Evolutionary conservation across 2,113 vertebrate genomes (phyloP), one percentile per base, ranked within the genome.

Genomic region (Castor canadensis): DNA sequence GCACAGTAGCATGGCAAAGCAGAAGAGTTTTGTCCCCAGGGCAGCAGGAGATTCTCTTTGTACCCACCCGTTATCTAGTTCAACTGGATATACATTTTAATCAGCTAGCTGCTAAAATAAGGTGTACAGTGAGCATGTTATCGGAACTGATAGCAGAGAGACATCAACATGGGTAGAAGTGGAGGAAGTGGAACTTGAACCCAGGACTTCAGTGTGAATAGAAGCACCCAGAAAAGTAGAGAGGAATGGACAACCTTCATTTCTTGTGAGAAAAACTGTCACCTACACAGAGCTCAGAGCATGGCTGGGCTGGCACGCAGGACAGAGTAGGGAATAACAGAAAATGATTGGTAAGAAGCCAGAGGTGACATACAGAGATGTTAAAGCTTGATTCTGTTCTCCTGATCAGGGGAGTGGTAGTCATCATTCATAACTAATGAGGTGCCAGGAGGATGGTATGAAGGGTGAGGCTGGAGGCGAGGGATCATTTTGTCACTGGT

Each of bases 381-480:
- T 72, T 73, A 77, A 76, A 16, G 20, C n/a, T 94, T 83, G 38
- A 66, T 87, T 91, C 30, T 89, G 52, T 28, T n/a, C n/a, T n/a
- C n/a, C 75, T 93, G 15, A 94, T 47, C 9, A 56, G 12, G 26
- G 17, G 35, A 66, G 26, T 86, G 38, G 56, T 92, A 26, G 71
- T 87, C 64, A 62, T 94, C 87, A 49, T 85, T 92, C 28, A n/a
- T 87, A 60, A 76, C 13, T 71, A 81, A 64, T 43, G 77, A 69
- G 54, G 2, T 22, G 38, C 56, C 2, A 5, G 47, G 35, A 83
- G 32, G 64, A 81, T 76, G 30, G 47, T 64, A 56, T n/a, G n/a
- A 84, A 93, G 49, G 60, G 32, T 1, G 30, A 97, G 69, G 9
- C 54, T 9, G 10, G 83, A 93, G 81, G 82, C 15, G 75, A 94